Evolutionary conservation across 2,113 vertebrate species (phyloP).

Genomic region (Embiotoca jacksoni): DNA sequence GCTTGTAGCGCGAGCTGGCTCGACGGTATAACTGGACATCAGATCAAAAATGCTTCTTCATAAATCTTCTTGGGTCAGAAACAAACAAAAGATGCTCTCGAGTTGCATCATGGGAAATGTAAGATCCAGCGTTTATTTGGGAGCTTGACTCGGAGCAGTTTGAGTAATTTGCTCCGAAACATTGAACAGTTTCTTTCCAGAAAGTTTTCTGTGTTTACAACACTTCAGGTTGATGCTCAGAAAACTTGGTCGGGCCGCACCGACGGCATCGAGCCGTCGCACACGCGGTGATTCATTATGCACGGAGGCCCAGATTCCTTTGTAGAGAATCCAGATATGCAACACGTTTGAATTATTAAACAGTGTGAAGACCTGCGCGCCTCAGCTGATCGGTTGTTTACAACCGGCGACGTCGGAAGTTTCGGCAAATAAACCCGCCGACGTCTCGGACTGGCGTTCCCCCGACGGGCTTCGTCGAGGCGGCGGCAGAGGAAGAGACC

Average conservation of each 20-base stretch:
- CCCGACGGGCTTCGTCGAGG: slow-evolving; percentile 1
- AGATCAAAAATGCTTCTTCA: too few species aligned
- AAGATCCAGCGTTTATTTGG: not conserved
- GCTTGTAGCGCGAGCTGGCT: too few species aligned
- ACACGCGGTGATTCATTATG: slow-evolving; percentile 36
- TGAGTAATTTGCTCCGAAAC: not conserved
- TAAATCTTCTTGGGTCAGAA: not conserved
- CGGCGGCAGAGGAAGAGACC: not conserved
- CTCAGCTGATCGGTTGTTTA: slow-evolving; percentile 40
- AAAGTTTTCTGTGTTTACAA: too few species aligned
- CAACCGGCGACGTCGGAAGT: not conserved
- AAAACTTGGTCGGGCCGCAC: not conserved
- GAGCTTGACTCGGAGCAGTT: not conserved
- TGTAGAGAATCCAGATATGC: slow-evolving; percentile 53
- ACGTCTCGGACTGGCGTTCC: not conserved
- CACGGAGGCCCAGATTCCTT: slow-evolving; percentile 45
- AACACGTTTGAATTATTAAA: slow-evolving; percentile 63
- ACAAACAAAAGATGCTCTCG: not conserved
- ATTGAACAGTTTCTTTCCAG: not conserved
- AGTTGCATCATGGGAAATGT: not conserved
- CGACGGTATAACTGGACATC: too few species aligned
- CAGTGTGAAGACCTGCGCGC: slow-evolving; percentile 25
- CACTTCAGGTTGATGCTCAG: not conserved
- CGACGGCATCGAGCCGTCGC: slow-evolving; percentile 3
- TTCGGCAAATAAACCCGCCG: slow-evolving; percentile 17